phyloP scores from a whole-genome alignment of 2,888 invertebrate species.

The Hoplodrina blanda region DNA sequence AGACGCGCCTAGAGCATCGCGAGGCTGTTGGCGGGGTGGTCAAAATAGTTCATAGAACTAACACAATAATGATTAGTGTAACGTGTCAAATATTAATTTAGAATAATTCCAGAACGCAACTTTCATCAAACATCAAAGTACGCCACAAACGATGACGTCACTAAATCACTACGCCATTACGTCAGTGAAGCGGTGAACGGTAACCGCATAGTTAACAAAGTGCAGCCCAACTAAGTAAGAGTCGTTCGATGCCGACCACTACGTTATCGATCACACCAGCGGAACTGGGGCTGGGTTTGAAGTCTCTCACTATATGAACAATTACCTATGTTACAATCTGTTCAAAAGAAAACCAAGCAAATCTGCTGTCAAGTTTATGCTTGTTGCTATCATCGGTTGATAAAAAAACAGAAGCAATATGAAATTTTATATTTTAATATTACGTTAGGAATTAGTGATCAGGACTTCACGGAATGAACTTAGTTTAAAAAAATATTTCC shows the following conservation, averaged over 20 bases:
- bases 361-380: background rate
- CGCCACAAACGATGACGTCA: slow-evolving; percentile 16
- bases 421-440: no score
- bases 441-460: no score
- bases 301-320: slow-evolving; percentile 9
- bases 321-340: background rate
- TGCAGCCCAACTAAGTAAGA: slow-evolving; percentile 41
- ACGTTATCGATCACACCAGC: slow-evolving; percentile 39
- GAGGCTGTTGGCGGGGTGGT: no score
- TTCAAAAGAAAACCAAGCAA: background rate
- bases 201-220: slow-evolving; percentile 49
- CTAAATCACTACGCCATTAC: slow-evolving; percentile 25
- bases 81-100: no score
- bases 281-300: slow-evolving; percentile 21
- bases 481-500: no score
- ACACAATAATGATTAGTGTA: no score
- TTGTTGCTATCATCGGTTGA: no score
- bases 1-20: no score
- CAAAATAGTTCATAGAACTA: no score
- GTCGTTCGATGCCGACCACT: slow-evolving; percentile 43
- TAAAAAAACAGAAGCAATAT: no score
- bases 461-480: no score
- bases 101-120: background rate
- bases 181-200: slow-evolving; percentile 17
- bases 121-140: slow-evolving; percentile 12